A percentile compares a stretch with the other conserved stretches of the same genome.
These are phyloP conservation scores for Margaritifera margaritifera DNA, from an alignment of 2,888 invertebrate genomes.

Conservation along the genomic window DNA sequence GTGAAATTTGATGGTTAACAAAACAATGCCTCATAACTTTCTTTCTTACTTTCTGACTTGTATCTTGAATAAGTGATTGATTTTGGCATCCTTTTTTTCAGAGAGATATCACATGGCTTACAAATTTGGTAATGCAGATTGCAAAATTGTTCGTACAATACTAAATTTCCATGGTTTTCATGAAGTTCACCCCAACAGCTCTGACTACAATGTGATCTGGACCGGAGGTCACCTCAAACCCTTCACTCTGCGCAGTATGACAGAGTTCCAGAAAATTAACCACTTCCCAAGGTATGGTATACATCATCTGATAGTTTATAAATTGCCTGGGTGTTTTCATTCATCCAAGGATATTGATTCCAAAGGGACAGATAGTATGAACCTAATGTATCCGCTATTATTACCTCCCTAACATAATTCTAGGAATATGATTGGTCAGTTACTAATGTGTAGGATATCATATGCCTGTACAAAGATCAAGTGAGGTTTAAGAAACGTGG, in stretches of 20 bases:
- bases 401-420: too few relatives aligned
- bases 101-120: conserved; percentile 73
- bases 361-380: too few relatives aligned
- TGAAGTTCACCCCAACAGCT: conserved; percentile 80
- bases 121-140: conserved; percentile 74
- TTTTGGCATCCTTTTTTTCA: conserved; percentile 37
- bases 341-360: too few relatives aligned
- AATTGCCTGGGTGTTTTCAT: too few relatives aligned
- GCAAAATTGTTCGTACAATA: conserved; percentile 71
- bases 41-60: conserved; percentile 13
- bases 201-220: conserved; percentile 91
- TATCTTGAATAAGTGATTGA: neutral
- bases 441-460: too few relatives aligned
- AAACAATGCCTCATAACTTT: too few relatives aligned
- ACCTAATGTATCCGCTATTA: too few relatives aligned
- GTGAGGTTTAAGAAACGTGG: too few relatives aligned
- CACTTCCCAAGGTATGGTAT: conserved; percentile 84
- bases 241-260: conserved; percentile 85
- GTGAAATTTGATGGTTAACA: too few relatives aligned
- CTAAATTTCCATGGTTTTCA: conserved; percentile 71
- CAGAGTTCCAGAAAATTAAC: conserved; percentile 93
- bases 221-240: conserved; percentile 94
- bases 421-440: too few relatives aligned
- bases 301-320: neutral
- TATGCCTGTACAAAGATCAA: too few relatives aligned